These are phyloP conservation scores for Hemicordylus capensis DNA, from an alignment of 2,113 vertebrate species.

Conservation along the genomic window DNA sequence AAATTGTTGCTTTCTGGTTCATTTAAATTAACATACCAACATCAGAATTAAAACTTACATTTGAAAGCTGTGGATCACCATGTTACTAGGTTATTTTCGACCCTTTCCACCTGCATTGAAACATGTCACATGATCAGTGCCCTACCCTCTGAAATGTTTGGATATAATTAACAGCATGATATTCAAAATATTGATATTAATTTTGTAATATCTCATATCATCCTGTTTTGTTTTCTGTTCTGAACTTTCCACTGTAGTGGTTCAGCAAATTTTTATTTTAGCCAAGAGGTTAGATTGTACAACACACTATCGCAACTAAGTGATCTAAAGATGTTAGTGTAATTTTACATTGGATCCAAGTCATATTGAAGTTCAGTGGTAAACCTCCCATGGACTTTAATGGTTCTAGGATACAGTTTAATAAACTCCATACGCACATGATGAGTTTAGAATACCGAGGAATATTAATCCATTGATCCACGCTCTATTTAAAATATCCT, in stretches of 20 bases:
- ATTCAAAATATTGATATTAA: conserved; percentile 47
- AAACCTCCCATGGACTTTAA: not conserved
- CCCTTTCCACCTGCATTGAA: conserved; percentile 74
- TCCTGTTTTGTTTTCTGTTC: conserved; percentile 40
- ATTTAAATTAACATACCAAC: conserved; percentile 64
- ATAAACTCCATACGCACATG: not conserved
- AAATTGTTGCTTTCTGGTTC: conserved; percentile 53
- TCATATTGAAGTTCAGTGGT: not conserved
- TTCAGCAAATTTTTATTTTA: conserved; percentile 63
- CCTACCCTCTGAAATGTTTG: conserved; percentile 63
- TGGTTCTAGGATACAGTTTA: not conserved
- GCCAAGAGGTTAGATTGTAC: not conserved
- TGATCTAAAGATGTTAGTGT: conserved; percentile 38
- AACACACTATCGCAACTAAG: conserved; percentile 1
- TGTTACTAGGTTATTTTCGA: conserved; percentile 74
- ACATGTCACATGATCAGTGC: conserved; percentile 70
- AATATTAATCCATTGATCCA: not conserved
- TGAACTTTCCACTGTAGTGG: conserved; percentile 70
- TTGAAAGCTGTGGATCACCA: conserved; percentile 72
- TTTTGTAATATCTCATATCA: conserved; percentile 39
- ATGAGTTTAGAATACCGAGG: not conserved
- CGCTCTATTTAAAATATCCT: conserved; percentile 39
- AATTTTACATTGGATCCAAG: conserved; percentile 24
- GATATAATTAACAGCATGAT: conserved; percentile 61
- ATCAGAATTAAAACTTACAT: conserved; percentile 77